Evolutionary conservation across 2,888 invertebrate genomes (phyloP).

Genomic region (Diabrotica balteata): DNA sequence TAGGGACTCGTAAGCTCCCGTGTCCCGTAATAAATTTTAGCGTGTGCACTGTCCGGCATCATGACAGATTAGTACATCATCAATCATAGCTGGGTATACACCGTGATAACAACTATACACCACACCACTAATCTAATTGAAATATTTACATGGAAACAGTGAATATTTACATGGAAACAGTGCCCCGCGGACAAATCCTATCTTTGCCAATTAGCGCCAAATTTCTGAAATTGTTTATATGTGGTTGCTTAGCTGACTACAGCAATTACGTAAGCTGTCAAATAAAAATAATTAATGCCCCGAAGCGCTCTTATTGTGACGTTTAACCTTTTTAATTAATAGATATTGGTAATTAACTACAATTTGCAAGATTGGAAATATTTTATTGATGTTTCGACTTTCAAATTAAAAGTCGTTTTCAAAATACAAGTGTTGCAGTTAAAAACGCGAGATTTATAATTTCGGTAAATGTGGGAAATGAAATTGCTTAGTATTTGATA

Average conservation of each 20-base stretch:
- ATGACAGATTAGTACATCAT: slow-evolving; percentile 61
- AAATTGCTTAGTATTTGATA: too few relatives aligned
- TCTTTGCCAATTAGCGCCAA: slow-evolving; percentile 28
- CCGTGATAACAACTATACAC: slow-evolving; percentile 51
- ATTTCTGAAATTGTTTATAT: not conserved
- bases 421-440: too few relatives aligned
- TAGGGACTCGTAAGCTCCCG: slow-evolving; percentile 43
- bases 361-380: too few relatives aligned
- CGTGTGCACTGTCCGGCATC: slow-evolving; percentile 55
- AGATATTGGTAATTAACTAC: too few relatives aligned
- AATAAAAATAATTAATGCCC: too few relatives aligned
- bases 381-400: too few relatives aligned
- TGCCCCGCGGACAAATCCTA: slow-evolving; percentile 43
- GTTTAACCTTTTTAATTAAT: too few relatives aligned
- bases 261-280: too few relatives aligned
- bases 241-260: not conserved
- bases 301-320: too few relatives aligned
- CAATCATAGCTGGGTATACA: slow-evolving; percentile 53
- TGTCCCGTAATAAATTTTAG: slow-evolving; percentile 55
- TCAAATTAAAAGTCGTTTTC: too few relatives aligned
- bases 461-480: too few relatives aligned
- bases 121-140: slow-evolving; percentile 52
- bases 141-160: slow-evolving; percentile 49
- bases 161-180: not conserved
- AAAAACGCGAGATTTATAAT: too few relatives aligned